These are phyloP conservation scores for Prenolepis imparis DNA, from an alignment of 2,888 invertebrate genomes.

Conservation along the genomic window DNA sequence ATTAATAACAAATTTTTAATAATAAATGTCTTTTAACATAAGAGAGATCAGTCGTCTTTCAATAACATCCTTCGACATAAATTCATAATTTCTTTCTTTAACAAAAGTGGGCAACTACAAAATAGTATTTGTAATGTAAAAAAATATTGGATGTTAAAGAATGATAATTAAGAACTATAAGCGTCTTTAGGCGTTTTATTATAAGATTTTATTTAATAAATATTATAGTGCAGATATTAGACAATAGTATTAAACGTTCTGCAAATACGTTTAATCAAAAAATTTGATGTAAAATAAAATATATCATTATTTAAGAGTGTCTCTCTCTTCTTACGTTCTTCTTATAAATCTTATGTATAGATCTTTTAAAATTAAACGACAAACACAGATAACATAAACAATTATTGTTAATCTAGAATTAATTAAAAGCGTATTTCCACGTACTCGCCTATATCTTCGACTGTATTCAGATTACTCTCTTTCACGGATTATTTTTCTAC, in stretches of 20 bases:
- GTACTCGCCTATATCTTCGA: not conserved
- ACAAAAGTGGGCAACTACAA: not conserved
- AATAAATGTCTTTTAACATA: not conserved
- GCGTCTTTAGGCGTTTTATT: not conserved
- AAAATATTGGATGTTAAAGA: not conserved
- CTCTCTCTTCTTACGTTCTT: not conserved
- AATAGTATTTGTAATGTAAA: not conserved
- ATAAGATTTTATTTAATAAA: not conserved
- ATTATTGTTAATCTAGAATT: not conserved
- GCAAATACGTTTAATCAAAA: not conserved
- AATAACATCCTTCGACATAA: not conserved
- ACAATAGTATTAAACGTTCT: not conserved
- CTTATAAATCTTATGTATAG: not conserved
- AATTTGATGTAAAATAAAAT: not conserved
- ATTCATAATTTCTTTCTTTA: not conserved
- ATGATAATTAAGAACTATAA: not conserved
- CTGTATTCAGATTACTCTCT: conserved; percentile 54
- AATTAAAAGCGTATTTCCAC: not conserved
- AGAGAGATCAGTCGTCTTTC: not conserved
- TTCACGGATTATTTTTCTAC: conserved; percentile 54
- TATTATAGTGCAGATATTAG: too few relatives aligned
- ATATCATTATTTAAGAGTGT: not conserved
- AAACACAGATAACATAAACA: not conserved
- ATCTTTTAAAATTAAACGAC: not conserved
- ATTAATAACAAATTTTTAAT: not conserved